These are phyloP conservation scores for Apotomis betuletana DNA, from an alignment of 2,888 invertebrate genomes.

Conservation along the genomic window DNA sequence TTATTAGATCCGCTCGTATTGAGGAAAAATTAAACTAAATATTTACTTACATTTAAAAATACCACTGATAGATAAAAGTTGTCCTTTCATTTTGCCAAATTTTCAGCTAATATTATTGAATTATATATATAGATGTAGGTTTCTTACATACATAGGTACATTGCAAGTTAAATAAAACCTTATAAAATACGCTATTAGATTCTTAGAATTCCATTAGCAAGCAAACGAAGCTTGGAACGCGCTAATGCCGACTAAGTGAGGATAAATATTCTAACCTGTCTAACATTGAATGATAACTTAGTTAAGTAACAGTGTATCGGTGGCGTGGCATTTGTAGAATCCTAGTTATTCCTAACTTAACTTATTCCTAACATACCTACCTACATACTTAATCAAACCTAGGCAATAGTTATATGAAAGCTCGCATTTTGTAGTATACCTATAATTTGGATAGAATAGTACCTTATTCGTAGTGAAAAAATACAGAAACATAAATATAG, in stretches of 20 bases:
- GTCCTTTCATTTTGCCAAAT: no score
- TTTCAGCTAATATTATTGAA: no score
- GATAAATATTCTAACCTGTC: conserved; percentile 7
- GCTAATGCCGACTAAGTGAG: conserved; percentile 20
- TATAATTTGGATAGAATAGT: no score
- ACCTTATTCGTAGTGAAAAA: no score
- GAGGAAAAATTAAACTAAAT: conserved; percentile 13
- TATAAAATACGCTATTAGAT: neutral
- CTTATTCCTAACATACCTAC: neutral
- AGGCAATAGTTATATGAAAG: no score
- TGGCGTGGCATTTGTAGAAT: neutral
- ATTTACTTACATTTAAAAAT: conserved; percentile 29
- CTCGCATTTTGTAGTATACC: no score
- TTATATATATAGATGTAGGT: no score
- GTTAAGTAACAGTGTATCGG: neutral
- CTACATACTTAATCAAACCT: neutral
- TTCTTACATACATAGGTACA: no score
- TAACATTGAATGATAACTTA: neutral
- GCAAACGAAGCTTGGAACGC: conserved; percentile 12
- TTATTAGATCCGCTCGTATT: neutral
- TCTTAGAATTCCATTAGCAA: conserved; percentile 18
- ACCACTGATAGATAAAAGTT: no score
- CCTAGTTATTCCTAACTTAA: neutral
- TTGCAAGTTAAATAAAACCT: no score
- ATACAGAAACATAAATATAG: no score